These are phyloP conservation scores for Palythoa grandiflora DNA, from an alignment of 92 coral and sea anemone species.

Conservation along the genomic window DNA sequence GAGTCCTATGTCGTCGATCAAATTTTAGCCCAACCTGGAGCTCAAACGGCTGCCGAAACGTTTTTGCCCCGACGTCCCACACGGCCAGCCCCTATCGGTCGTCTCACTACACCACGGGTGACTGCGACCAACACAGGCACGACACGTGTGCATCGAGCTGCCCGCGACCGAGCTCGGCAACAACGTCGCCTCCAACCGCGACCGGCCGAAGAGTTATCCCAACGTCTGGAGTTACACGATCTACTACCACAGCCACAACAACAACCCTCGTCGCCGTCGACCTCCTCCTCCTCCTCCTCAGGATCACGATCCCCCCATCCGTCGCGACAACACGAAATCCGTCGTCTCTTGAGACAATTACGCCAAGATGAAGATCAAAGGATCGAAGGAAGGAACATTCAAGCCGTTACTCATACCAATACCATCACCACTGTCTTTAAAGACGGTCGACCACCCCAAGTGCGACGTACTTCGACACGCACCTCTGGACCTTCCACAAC, in stretches of 20 bases:
- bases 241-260: not conserved
- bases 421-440: constrained; percentile 30
- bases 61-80: constrained; percentile 12
- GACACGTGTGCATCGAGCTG: no score
- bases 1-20: not conserved
- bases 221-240: not conserved
- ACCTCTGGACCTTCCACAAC: not conserved
- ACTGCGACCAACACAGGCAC: no score
- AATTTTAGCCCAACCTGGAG: constrained; percentile 1
- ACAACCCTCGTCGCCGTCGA: not conserved
- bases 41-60: constrained; percentile 24
- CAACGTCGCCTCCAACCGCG: not conserved
- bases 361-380: constrained; percentile 16
- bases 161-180: no score
- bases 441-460: constrained; percentile 9
- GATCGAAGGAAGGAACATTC: not conserved
- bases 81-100: constrained; percentile 19
- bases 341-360: not conserved
- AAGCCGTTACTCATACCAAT: constrained; percentile 24
- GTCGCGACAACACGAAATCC: not conserved
- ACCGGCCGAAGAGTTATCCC: not conserved
- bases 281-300: no score
- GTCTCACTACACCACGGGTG: constrained; percentile 4
- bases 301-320: not conserved
- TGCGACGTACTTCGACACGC: constrained; percentile 4